phyloP scores from a whole-genome alignment of 2,113 vertebrate species.

The Rhinopomastus cyanomelas region DNA sequence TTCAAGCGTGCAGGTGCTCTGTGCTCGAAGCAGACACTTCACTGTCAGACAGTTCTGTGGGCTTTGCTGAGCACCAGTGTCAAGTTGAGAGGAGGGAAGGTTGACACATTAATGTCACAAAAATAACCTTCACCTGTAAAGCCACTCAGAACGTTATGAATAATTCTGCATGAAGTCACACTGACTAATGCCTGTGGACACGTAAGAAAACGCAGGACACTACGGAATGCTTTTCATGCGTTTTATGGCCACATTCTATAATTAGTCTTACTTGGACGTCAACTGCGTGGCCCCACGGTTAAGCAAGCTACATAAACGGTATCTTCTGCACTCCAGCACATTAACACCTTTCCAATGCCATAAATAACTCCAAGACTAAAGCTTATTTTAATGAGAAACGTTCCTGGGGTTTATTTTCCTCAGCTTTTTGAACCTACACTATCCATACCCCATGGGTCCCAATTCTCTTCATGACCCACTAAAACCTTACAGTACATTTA shows the following conservation, averaged over 20 bases:
- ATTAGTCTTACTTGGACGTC: not conserved
- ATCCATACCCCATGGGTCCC: not conserved
- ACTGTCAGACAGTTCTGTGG: not conserved
- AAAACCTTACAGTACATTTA: not conserved
- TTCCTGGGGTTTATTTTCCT: not conserved
- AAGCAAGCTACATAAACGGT: not conserved
- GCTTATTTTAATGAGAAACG: not conserved
- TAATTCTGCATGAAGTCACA: not conserved
- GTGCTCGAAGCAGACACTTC: not conserved
- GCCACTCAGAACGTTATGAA: not conserved
- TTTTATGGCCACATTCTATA: not conserved
- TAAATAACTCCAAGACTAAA: not conserved
- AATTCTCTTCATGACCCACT: not conserved
- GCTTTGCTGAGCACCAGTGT: not conserved
- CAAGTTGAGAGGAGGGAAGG: not conserved
- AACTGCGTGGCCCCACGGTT: not conserved
- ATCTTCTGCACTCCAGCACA: not conserved
- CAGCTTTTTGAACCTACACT: not conserved
- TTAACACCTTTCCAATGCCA: not conserved
- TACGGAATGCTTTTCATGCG: not conserved
- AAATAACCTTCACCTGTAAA: slow-evolving; percentile 22
- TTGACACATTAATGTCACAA: not conserved
- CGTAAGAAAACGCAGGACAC: not conserved
- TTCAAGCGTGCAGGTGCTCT: rapidly evolving
- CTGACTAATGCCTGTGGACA: not conserved